These are phyloP conservation scores for Bungarus multicinctus DNA, from an alignment of 2,113 vertebrate species.

Conservation along the genomic window DNA sequence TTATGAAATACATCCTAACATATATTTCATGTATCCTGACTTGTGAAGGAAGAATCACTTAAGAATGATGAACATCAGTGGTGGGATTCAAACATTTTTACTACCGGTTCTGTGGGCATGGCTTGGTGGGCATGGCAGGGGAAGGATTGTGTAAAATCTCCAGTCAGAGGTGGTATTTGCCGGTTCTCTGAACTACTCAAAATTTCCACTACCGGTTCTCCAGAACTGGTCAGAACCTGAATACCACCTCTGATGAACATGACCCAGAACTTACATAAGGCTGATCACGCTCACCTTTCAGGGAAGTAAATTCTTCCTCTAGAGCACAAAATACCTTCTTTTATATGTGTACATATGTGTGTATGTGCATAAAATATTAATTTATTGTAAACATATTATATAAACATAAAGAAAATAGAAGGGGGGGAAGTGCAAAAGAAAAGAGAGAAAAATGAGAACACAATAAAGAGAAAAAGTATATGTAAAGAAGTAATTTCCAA, in stretches of 20 bases:
- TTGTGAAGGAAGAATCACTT: background rate
- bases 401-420: background rate
- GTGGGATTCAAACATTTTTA: no score
- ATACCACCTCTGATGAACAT: background rate
- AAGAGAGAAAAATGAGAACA: background rate
- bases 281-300: background rate
- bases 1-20: background rate
- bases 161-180: no score
- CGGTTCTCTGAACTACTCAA: no score
- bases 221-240: no score
- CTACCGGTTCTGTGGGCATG: no score
- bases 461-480: background rate
- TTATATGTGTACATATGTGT: background rate
- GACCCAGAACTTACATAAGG: background rate
- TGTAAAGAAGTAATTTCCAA: background rate
- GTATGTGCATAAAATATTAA: background rate
- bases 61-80: background rate
- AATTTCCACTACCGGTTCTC: no score
- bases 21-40: background rate
- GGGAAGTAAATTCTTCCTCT: background rate
- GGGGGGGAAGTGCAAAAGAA: background rate
- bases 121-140: no score
- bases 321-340: background rate
- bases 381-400: background rate
- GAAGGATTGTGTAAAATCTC: no score